Percentiles rank a stretch among this genome's conserved stretches.
These are phyloP conservation scores for Corythaeola cristata DNA, from an alignment of 2,113 vertebrate genomes.

Conservation along the genomic window DNA sequence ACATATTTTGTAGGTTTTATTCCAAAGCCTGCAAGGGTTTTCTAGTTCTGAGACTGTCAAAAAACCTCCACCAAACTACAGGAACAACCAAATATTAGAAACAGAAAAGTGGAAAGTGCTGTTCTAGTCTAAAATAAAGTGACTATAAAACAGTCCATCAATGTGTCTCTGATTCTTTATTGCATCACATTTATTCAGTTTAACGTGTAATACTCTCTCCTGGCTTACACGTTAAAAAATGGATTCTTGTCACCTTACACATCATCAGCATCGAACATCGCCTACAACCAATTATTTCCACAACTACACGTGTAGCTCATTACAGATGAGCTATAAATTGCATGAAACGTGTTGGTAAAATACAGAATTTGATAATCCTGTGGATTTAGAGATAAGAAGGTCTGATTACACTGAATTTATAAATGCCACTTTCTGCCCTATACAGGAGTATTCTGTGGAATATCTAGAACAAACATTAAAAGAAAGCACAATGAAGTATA, in stretches of 20 bases:
- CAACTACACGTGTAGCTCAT: neutral
- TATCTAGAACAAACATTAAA: neutral
- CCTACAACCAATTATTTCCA: neutral
- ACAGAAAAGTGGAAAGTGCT: neutral
- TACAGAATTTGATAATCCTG: neutral
- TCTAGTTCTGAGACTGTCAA: neutral
- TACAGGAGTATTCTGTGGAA: neutral
- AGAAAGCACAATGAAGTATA: neutral
- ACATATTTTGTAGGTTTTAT: neutral
- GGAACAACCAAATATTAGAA: neutral
- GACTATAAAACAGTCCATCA: neutral
- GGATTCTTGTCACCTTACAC: neutral
- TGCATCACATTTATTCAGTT: neutral
- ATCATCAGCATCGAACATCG: neutral
- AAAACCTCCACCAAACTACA: neutral
- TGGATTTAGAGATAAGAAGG: neutral
- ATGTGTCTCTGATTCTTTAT: neutral
- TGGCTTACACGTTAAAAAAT: neutral
- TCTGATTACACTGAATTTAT: neutral
- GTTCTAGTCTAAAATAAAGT: neutral
- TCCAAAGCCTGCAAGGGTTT: neutral
- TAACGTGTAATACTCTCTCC: neutral
- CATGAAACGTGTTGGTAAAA: neutral
- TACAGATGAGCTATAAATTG: neutral
- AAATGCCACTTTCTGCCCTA: neutral